Evolutionary conservation across 2,797 vertebrate genomes (phyloP).

Genomic region (Antennarius maculatus): DNA sequence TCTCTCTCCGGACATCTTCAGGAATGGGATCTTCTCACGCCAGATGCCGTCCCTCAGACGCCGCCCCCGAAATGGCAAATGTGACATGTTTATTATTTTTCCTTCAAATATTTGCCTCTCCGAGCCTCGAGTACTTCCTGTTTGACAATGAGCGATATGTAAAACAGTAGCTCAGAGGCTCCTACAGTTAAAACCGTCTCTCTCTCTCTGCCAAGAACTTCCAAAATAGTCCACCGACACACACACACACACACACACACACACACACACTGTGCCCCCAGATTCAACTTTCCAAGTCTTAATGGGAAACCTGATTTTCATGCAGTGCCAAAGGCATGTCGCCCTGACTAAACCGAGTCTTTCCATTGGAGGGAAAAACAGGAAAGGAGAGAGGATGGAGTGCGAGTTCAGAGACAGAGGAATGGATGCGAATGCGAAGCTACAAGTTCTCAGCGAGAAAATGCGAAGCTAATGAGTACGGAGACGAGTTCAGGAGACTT

Average conservation of each 20-base stretch:
- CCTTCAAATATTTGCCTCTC: constrained; percentile 4
- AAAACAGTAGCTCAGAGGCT: constrained; percentile 38
- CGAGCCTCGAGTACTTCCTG: neutral
- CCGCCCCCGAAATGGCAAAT: neutral
- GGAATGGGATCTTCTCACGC: too few relatives aligned
- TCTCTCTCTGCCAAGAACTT: constrained; percentile 35
- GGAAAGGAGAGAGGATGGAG: constrained; percentile 31
- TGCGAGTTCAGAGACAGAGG: constrained; percentile 37
- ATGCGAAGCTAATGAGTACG: constrained; percentile 23
- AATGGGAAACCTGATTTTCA: constrained; percentile 77
- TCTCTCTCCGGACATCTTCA: too few relatives aligned
- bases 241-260: constrained; percentile 20
- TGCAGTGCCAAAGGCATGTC: constrained; percentile 64
- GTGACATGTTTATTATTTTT: neutral
- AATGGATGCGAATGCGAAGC: constrained; percentile 41
- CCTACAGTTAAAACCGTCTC: constrained; percentile 23
- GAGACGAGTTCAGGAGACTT: constrained; percentile 35
- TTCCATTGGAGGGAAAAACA: constrained; percentile 18
- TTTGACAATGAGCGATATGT: constrained; percentile 29
- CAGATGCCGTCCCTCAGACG: too few relatives aligned
- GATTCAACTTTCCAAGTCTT: constrained; percentile 82
- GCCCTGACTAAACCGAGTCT: constrained; percentile 57
- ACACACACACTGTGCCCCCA: constrained; percentile 64
- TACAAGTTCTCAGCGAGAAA: constrained; percentile 32
- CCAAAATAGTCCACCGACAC: constrained; percentile 35